Evolutionary conservation across 2,888 invertebrate species (phyloP), one percentile per base, ranked within the genome.

Genomic region (Erynnis tages): DNA sequence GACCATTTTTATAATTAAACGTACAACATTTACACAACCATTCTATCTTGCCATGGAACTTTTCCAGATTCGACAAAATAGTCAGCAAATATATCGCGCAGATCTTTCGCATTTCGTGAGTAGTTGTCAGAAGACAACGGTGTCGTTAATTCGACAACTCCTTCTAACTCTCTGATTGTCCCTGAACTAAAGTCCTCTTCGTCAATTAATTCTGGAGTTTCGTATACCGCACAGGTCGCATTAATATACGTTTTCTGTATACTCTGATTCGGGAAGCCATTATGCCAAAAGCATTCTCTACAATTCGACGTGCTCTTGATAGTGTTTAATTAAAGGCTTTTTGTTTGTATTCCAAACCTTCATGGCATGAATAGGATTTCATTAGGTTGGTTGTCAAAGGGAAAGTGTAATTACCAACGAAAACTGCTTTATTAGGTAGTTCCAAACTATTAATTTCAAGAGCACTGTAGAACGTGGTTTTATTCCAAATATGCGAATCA

Each of bases 1-100:
- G n/a, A n/a, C n/a, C n/a, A n/a, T n/a, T n/a, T n/a, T n/a, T n/a
- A n/a, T n/a, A n/a, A n/a, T n/a, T n/a, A n/a, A n/a, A n/a, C n/a
- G n/a, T n/a, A n/a, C n/a, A n/a, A n/a, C n/a, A n/a, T 58, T 62
- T 58, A 61, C 54, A 48, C 55, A 59, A 62, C 62, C 61, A 62
- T 62, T 58, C 58, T 62, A 56, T 59, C 60, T 60, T 62, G 59
- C 61, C 59, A 62, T 61, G 58, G 45, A 61, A 62, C 59, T 62
- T 58, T 62, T 60, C 61, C 57, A 10, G 56, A 55, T 59, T 55
- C 59, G 44, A 56, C 59, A 59, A 58, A 59, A 61, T 61, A 57
- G 59, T 44, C 52, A 43, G 52, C 60, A 56, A 45, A 58, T 60
- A 54, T 58, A 54, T 61, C 56, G 54, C 56, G 56, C 55, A 60